These are phyloP conservation scores for Thermophis baileyi DNA, from an alignment of 2,113 vertebrate genomes.

Conservation along the genomic window DNA sequence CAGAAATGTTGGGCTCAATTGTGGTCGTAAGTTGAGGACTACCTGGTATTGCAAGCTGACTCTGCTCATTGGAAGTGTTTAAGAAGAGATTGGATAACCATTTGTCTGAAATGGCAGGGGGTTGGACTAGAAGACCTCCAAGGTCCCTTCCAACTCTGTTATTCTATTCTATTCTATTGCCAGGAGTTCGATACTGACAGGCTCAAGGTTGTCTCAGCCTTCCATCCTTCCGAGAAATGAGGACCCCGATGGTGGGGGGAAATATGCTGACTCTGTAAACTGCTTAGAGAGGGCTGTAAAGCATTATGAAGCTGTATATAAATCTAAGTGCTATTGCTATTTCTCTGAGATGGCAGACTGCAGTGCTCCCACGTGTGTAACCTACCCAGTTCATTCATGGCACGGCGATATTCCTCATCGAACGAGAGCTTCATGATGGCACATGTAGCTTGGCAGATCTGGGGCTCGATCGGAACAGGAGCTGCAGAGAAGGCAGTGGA, in stretches of 20 bases:
- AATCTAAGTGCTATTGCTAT: neutral
- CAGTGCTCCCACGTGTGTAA: accelerated
- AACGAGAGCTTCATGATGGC: constrained; percentile 98
- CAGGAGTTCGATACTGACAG: neutral
- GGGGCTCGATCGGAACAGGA: constrained; percentile 87
- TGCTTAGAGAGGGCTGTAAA: neutral
- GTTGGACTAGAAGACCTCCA: no score
- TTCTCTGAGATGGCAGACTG: neutral
- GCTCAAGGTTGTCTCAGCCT: neutral
- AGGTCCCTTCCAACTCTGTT: no score
- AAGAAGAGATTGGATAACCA: no score
- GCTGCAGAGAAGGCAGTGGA: constrained; percentile 60
- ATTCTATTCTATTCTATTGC: neutral
- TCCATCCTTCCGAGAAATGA: neutral
- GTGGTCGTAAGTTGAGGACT: no score
- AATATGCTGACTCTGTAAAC: neutral
- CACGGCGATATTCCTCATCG: constrained; percentile 90
- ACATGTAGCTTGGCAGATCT: constrained; percentile 95
- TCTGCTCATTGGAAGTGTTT: no score
- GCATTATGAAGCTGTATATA: no score
- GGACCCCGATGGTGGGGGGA: neutral
- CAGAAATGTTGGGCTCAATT: no score
- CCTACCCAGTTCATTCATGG: constrained; percentile 96
- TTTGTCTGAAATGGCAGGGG: no score
- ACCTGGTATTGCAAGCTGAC: no score